phyloP scores from a whole-genome alignment of 2,797 vertebrate species.

The Dallia pectoralis region DNA sequence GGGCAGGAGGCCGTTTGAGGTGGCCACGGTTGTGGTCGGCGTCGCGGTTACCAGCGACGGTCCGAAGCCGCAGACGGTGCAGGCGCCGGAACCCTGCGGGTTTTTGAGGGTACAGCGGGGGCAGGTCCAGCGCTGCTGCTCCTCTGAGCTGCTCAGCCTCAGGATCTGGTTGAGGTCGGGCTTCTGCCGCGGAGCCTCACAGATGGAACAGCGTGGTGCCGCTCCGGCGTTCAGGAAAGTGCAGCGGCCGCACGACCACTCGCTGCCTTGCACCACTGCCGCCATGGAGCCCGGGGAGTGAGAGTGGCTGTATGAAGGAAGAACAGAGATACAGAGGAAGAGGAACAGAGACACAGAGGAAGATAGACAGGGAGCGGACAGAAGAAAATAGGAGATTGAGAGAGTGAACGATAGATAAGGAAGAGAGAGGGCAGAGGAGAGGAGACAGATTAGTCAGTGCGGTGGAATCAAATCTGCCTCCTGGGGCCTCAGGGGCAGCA shows the following conservation, averaged over 20 bases:
- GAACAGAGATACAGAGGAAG: constrained; percentile 9
- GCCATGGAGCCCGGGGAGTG: constrained; percentile 93
- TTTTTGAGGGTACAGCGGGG: constrained; percentile 94
- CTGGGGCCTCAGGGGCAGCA: constrained; percentile 59
- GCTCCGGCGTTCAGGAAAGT: constrained; percentile 90
- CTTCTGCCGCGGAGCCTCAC: constrained; percentile 93
- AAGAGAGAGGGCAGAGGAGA: background rate
- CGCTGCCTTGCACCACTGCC: constrained; percentile 72
- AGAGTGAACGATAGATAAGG: background rate
- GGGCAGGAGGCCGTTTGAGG: constrained; percentile 70
- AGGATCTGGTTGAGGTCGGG: constrained; percentile 96
- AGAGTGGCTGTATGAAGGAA: constrained; percentile 80
- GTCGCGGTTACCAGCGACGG: constrained; percentile 70
- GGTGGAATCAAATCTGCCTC: constrained; percentile 60
- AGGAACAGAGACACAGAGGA: background rate
- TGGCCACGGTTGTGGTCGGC: constrained; percentile 53
- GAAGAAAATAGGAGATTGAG: background rate
- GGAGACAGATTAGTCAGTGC: constrained; percentile 53
- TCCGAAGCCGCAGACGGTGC: constrained; percentile 87
- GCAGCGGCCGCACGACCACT: constrained; percentile 97
- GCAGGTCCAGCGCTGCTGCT: constrained; percentile 86
- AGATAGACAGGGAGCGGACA: background rate
- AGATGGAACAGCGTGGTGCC: constrained; percentile 94
- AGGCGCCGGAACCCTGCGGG: constrained; percentile 85
- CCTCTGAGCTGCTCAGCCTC: constrained; percentile 89